A percentile compares a stretch with the other conserved stretches of the same genome.
Evolutionary conservation across 2,888 invertebrate species (phyloP).

Genomic region (Aporophyla nigra): DNA sequence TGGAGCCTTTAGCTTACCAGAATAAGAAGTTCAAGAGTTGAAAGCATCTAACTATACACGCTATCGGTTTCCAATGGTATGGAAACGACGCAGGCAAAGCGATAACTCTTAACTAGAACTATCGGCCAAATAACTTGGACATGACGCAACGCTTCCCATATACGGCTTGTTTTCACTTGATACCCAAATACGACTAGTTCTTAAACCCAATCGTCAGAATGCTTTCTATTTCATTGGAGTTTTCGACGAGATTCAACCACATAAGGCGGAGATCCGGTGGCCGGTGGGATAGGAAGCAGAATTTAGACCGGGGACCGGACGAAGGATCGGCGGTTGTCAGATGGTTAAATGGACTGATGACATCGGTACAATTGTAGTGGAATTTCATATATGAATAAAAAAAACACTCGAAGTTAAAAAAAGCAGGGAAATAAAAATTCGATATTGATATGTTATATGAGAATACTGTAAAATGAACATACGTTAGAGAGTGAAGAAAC

Average conservation of each 20-base stretch:
- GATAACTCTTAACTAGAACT: conserved; percentile 69
- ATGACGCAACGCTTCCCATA: conserved; percentile 57
- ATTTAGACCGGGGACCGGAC: conserved; percentile 31
- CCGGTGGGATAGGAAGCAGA: conserved; percentile 30
- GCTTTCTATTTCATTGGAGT: conserved; percentile 60
- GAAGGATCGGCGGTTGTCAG: conserved; percentile 17
- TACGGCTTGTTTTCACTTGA: conserved; percentile 59
- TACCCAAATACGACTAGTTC: conserved; percentile 58
- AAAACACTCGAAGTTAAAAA: neutral
- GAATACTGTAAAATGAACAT: neutral
- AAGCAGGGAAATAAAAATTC: neutral
- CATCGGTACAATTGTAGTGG: neutral
- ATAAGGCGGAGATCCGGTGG: conserved; percentile 48
- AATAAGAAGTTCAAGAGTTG: conserved; percentile 3
- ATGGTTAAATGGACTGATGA: conserved; percentile 3
- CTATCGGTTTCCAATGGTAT: conserved; percentile 18
- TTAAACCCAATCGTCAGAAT: conserved; percentile 53
- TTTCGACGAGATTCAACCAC: conserved; percentile 37
- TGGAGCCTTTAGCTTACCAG: neutral
- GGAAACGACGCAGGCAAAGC: conserved; percentile 29
- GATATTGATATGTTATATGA: neutral
- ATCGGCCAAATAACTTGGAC: conserved; percentile 62
- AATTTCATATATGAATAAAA: neutral
- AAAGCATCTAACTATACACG: conserved; percentile 9
- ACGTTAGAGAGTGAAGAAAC: neutral